These are phyloP conservation scores for Malacoctenus gilli DNA, from an alignment of 2,797 vertebrate species.

Conservation along the genomic window DNA sequence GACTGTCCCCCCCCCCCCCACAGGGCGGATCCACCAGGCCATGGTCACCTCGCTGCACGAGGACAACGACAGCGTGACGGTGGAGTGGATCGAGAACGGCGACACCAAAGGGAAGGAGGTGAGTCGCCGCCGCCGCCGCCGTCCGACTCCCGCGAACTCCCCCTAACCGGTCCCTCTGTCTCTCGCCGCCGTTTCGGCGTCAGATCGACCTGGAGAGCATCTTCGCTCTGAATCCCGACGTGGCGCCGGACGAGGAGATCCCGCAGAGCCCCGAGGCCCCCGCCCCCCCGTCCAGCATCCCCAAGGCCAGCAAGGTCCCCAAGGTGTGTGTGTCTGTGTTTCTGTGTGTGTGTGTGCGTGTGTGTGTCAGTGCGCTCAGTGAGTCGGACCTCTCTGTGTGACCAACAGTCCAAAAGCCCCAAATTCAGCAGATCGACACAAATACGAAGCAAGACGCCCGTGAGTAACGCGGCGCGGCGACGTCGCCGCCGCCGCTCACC, in stretches of 20 bases:
- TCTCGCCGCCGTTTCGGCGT: too few relatives aligned
- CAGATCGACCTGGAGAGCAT: conserved; percentile 96
- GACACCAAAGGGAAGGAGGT: conserved; percentile 99
- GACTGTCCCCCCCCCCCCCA: conserved; percentile 2
- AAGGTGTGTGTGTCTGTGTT: too few relatives aligned
- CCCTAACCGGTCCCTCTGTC: too few relatives aligned
- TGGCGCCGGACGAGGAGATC: conserved; percentile 92
- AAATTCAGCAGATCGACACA: too few relatives aligned
- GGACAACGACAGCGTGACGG: conserved; percentile 96
- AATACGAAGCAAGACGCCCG: too few relatives aligned
- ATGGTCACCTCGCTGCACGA: conserved; percentile 98
- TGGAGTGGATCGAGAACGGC: conserved; percentile 99
- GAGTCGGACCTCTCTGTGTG: neutral
- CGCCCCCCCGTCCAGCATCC: conserved; percentile 84
- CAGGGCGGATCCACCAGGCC: conserved; percentile 97
- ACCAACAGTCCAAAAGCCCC: neutral
- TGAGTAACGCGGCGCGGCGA: too few relatives aligned
- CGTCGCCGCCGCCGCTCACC: too few relatives aligned
- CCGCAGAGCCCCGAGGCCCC: conserved; percentile 87
- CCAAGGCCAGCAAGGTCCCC: conserved; percentile 93
- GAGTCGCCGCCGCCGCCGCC: too few relatives aligned
- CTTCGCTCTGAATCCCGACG: conserved; percentile 93
- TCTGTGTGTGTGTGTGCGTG: too few relatives aligned
- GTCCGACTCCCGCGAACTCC: too few relatives aligned
- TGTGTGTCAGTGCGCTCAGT: too few relatives aligned